These are phyloP conservation scores for Halcyon smyrnensis DNA, from an alignment of 2,797 vertebrate genomes.

Conservation along the genomic window DNA sequence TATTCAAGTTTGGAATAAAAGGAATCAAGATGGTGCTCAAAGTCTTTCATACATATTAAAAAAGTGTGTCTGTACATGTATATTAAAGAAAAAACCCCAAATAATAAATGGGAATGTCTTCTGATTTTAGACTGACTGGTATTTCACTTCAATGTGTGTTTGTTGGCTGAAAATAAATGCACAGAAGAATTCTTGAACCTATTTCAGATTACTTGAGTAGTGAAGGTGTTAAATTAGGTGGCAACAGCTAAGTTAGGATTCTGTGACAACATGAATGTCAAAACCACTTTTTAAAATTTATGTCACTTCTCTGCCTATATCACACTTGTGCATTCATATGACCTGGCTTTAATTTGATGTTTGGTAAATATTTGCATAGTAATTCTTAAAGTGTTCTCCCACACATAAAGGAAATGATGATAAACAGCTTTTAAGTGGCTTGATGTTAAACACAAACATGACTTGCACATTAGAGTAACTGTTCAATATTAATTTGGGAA, in stretches of 20 bases:
- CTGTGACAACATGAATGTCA: not conserved
- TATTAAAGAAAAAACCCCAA: not conserved
- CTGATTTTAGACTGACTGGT: not conserved
- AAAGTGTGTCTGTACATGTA: not conserved
- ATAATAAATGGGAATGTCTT: not conserved
- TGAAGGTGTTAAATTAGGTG: not conserved
- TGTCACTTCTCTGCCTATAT: slow-evolving; percentile 15
- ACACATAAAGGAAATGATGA: slow-evolving; percentile 64
- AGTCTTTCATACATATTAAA: not conserved
- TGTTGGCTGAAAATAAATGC: not conserved
- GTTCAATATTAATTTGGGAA: slow-evolving; percentile 66
- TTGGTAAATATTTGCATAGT: slow-evolving; percentile 74
- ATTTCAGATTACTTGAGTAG: not conserved
- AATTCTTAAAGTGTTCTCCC: slow-evolving; percentile 63
- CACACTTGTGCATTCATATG: slow-evolving; percentile 37
- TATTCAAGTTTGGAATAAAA: not conserved
- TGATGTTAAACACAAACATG: slow-evolving; percentile 67
- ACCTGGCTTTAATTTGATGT: slow-evolving; percentile 68
- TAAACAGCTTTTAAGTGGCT: slow-evolving; percentile 71
- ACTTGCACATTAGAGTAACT: slow-evolving; percentile 46
- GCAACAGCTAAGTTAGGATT: not conserved
- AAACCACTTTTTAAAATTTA: not conserved
- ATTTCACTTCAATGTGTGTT: not conserved
- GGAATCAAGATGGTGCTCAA: not conserved
- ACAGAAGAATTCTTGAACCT: not conserved